A percentile compares a stretch with the other conserved stretches of the same genome.
Conservation (phyloP, 2,113 vertebrate species). For the Sterna hirundo region DNA sequence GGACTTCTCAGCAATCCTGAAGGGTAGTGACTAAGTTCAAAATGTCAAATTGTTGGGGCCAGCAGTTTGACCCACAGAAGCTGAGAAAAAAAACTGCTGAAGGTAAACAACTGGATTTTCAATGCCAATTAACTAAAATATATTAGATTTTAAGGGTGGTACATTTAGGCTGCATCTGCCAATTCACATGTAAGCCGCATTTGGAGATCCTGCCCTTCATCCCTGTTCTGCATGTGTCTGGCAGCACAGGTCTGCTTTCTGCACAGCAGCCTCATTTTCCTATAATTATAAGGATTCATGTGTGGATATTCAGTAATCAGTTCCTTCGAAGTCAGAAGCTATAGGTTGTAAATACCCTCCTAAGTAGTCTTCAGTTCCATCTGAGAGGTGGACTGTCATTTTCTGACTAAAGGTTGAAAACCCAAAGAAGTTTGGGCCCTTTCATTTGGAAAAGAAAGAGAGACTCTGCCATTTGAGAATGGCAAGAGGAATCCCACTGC, state of each 20-base stretch:
- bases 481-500: neutral
- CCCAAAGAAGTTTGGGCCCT: neutral
- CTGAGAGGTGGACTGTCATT: neutral
- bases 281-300: neutral
- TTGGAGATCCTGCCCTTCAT: neutral
- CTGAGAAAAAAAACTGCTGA: neutral
- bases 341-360: neutral
- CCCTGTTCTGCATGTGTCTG: neutral
- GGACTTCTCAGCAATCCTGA: neutral
- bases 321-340: neutral
- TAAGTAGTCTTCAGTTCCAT: neutral
- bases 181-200: neutral
- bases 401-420: neutral
- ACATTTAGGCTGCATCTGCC: neutral
- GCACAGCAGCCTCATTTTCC: neutral
- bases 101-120: neutral
- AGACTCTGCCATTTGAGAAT: neutral
- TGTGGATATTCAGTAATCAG: neutral
- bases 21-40: neutral
- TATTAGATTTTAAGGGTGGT: neutral
- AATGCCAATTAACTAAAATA: neutral
- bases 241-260: neutral
- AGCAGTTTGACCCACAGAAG: neutral
- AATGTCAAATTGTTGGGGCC: neutral
- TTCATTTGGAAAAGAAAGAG: neutral